Percentiles rank a stretch among this genome's conserved stretches.
Evolutionary conservation across 2,888 invertebrate genomes (phyloP).

Genomic region (Orchesella flavescens): DNA sequence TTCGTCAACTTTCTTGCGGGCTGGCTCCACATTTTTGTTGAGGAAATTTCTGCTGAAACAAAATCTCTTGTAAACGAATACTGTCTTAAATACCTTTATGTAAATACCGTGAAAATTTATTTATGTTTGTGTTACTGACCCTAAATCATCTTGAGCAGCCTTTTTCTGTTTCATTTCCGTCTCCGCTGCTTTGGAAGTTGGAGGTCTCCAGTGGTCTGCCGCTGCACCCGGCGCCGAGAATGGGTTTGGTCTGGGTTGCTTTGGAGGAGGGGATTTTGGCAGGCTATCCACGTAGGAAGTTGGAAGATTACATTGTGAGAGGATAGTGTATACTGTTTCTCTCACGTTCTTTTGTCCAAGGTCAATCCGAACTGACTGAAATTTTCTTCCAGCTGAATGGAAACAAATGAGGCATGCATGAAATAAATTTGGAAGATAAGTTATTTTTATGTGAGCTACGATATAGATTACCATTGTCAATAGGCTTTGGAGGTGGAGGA

Average conservation of each 20-base stretch:
- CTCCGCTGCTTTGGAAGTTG: constrained; percentile 44
- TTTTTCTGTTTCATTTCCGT: constrained; percentile 52
- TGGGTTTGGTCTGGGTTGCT: constrained; percentile 15
- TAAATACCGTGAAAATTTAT: not conserved
- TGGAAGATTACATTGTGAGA: constrained; percentile 87
- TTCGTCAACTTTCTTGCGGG: constrained; percentile 80
- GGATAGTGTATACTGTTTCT: constrained; percentile 83
- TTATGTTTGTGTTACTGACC: constrained; percentile 37
- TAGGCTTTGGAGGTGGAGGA: not conserved
- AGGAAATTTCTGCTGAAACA: constrained; percentile 81
- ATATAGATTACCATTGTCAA: not conserved
- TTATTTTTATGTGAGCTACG: not conserved
- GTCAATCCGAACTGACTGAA: constrained; percentile 83
- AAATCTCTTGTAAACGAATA: not conserved
- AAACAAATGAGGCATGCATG: too few relatives aligned
- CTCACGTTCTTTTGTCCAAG: constrained; percentile 82
- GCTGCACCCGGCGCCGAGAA: not conserved
- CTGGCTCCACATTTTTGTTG: constrained; percentile 80
- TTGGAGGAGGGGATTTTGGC: constrained; percentile 46
- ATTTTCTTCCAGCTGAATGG: constrained; percentile 68
- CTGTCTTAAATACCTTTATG: not conserved
- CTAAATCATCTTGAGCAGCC: constrained; percentile 57
- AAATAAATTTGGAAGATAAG: too few relatives aligned
- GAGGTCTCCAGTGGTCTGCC: constrained; percentile 39
- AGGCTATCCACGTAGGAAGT: constrained; percentile 87